Evolutionary conservation across 2,113 vertebrate genomes (phyloP).

Genomic region (Neomonachus schauinslandi): DNA sequence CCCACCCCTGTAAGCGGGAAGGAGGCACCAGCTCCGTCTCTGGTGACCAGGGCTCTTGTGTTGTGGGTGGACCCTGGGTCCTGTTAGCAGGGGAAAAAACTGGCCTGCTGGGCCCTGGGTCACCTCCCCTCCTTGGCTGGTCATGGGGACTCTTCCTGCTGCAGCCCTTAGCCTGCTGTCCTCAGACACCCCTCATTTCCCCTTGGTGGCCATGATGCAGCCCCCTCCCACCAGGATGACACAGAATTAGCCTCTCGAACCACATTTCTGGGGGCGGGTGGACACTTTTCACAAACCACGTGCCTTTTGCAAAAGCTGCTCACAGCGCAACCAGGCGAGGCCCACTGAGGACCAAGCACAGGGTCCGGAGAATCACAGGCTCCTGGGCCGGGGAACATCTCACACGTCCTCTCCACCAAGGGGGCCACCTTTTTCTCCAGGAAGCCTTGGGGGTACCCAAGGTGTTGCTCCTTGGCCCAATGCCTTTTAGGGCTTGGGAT

Average conservation of each 20-base stretch:
- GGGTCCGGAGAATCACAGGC: neutral
- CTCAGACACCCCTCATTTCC: neutral
- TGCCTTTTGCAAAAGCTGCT: neutral
- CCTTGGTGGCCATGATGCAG: rapidly evolving
- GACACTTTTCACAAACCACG: neutral
- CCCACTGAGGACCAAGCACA: neutral
- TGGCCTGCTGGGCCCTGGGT: neutral
- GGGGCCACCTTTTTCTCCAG: neutral
- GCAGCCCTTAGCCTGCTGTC: neutral
- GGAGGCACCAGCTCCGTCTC: neutral
- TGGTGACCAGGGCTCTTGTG: neutral
- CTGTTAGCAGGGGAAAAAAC: neutral
- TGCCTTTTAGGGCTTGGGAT: neutral
- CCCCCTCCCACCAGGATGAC: neutral
- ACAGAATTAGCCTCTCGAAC: neutral
- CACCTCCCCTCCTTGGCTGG: neutral
- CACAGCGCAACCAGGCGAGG: rapidly evolving
- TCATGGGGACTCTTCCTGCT: no score
- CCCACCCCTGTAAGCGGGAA: rapidly evolving
- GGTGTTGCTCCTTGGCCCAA: neutral
- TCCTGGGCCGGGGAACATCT: neutral
- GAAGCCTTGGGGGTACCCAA: neutral
- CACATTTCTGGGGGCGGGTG: neutral
- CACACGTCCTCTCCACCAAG: neutral
- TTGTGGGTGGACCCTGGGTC: no score